phyloP scores from a whole-genome alignment of 2,797 vertebrate genomes.

The Argentina silus region DNA sequence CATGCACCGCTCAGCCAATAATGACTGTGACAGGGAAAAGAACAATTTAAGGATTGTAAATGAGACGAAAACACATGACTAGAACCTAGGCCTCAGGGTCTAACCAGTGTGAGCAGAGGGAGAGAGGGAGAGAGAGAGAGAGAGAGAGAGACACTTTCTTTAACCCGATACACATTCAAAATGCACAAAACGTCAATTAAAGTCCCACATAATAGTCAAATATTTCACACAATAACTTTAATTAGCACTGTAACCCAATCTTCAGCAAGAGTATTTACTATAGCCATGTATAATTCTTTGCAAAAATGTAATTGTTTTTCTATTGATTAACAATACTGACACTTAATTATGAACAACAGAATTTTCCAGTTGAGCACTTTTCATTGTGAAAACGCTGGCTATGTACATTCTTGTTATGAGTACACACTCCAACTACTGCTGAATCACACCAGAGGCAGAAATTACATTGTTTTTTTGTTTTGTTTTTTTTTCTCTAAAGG shows the following conservation, averaged over 20 bases:
- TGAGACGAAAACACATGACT: no score
- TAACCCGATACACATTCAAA: no score
- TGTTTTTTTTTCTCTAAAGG: conserved; percentile 71
- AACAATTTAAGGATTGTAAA: no score
- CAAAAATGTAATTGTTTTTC: conserved; percentile 78
- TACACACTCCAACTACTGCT: conserved; percentile 24
- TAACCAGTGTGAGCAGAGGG: no score
- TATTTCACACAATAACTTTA: conserved; percentile 90
- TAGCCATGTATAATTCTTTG: conserved; percentile 82
- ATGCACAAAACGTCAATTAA: conserved; percentile 63
- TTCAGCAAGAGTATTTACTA: conserved; percentile 82
- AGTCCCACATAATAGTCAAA: conserved; percentile 82
- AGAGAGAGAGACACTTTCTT: no score
- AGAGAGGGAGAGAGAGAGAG: no score
- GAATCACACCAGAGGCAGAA: conserved; percentile 21
- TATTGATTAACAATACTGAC: conserved; percentile 57
- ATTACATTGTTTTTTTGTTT: conserved; percentile 61
- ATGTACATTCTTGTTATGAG: conserved; percentile 46
- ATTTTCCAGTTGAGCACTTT: conserved; percentile 31
- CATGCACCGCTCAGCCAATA: no score
- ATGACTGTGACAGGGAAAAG: no score
- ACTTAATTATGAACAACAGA: conserved; percentile 37
- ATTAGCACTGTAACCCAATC: conserved; percentile 80
- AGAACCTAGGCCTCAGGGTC: no score
- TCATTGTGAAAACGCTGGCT: conserved; percentile 46